Percentiles rank a stretch among this genome's conserved stretches.
These are phyloP conservation scores for Asbolus verrucosus DNA, from an alignment of 1,140 invertebrate species.

Conservation along the genomic window DNA sequence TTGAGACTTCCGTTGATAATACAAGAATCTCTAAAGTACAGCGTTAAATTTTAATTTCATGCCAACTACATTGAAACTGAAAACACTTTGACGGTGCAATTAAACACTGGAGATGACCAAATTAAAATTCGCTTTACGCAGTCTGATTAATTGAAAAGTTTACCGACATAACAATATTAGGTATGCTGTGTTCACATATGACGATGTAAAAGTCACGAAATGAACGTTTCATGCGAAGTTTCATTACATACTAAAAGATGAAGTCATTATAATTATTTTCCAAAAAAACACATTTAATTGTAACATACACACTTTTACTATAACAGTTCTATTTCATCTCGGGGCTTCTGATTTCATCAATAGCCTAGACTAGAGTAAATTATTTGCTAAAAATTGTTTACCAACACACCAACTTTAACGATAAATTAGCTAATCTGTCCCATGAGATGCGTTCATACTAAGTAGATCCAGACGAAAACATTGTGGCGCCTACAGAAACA, in stretches of 20 bases:
- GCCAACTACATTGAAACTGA: background rate
- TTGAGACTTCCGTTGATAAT: constrained; percentile 7
- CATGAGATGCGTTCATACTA: background rate
- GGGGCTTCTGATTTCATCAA: no score
- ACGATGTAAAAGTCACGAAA: background rate
- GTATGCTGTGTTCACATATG: no score
- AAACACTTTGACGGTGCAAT: background rate
- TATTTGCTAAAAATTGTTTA: constrained; percentile 21
- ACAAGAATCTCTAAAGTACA: constrained; percentile 2
- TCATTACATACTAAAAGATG: background rate
- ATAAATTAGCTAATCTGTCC: constrained; percentile 15
- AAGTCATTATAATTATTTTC: constrained; percentile 8
- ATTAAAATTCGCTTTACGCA: no score
- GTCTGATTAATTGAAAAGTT: constrained; percentile 22
- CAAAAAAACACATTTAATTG: constrained; percentile 16
- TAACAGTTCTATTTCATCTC: background rate
- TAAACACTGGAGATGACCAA: background rate
- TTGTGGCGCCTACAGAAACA: background rate
- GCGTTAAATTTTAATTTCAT: constrained; percentile 1
- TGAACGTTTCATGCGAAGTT: background rate
- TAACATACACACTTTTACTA: no score
- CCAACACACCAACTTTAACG: background rate
- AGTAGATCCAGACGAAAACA: background rate
- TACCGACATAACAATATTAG: no score
- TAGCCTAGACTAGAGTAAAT: no score